These are phyloP conservation scores for Sphaerodactylus townsendi DNA, from an alignment of 2,113 vertebrate genomes.

Conservation along the genomic window DNA sequence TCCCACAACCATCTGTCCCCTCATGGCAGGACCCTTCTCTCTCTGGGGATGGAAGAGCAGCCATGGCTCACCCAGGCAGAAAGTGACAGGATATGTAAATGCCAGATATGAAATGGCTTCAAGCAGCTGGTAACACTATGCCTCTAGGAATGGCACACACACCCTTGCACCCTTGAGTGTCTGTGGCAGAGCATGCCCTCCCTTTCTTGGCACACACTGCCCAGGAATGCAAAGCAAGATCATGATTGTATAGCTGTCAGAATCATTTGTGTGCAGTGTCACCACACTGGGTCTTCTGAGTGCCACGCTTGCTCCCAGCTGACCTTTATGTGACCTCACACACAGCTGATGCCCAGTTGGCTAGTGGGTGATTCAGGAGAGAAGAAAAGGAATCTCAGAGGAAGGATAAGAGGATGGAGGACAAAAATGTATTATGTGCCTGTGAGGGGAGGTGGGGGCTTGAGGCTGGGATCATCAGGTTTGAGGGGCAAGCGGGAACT, in stretches of 20 bases:
- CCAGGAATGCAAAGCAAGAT: neutral
- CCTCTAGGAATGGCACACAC: neutral
- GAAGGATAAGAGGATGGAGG: neutral
- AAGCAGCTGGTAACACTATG: too few species aligned
- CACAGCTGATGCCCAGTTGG: neutral
- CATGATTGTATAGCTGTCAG: conserved; percentile 8
- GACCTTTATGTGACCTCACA: conserved; percentile 2
- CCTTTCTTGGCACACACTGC: neutral
- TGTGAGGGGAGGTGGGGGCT: neutral
- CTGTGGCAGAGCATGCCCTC: neutral
- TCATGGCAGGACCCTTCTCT: conserved; percentile 3
- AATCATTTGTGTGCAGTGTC: conserved; percentile 13
- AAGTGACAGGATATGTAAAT: neutral
- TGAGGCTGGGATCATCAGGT: neutral
- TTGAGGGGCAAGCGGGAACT: neutral
- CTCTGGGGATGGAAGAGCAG: neutral
- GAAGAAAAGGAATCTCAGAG: neutral
- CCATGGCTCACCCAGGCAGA: neutral
- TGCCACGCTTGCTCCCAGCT: neutral
- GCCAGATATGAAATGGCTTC: too few species aligned
- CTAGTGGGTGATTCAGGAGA: neutral
- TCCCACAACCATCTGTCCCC: conserved; percentile 9
- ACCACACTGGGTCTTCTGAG: neutral
- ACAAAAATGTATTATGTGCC: neutral
- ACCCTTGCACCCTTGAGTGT: neutral